Base-by-base conservation (phyloP, 2,888 invertebrate genomes). In the Athripsodes cinereus region DNA sequence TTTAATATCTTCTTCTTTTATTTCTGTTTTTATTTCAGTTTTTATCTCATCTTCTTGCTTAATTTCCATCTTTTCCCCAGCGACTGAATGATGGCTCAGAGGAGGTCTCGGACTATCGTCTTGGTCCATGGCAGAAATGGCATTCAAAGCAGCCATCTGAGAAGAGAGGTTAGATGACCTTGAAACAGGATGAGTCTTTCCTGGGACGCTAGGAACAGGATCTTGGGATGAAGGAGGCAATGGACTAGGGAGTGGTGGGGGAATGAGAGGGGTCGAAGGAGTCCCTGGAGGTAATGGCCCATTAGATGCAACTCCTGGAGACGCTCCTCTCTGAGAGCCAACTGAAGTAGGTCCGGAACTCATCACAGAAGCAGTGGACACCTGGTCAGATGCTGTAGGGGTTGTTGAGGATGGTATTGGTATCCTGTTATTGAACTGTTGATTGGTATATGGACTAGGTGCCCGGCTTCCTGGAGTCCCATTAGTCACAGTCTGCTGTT, bases 91-190 rank as follows among this genome's bases (percentile, higher is more conserved):
- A 35, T 60, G 64, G 49, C 48, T 58, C 22, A 66, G 67, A 1
- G 81, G 81, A 55, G 84, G 82, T 2, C 53, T 80, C 21, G 83
- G 81, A 40, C 85, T 84, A 62, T 86, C 82, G 62, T 83, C 85
- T 64, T 82, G 80, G 65, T 85, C 85, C 22, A 85, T 79, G 0
- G 82, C 80, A 2, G 85, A 81, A 2, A 87, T 85, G 3, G 86
- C 86, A 65, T 82, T 84, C 54, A 87, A 81, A 2, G 87, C 87
- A 13, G 87, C 86, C 82, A 86, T 85, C 70, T 87, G 86, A 10
- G 87, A 85, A 19, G 87, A 85, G 69, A 85, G 79, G 58, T 73
- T 72, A 47, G 71, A 74, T n/a, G 78, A 74, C 79, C 55, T 79
- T 74, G 64, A 76, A 74, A 52, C 76, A 78, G 60, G 80, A 76